A percentile compares a stretch with the other conserved stretches of the same genome.
phyloP scores from a whole-genome alignment of 2,888 invertebrate genomes.

The Netelia melanura region DNA sequence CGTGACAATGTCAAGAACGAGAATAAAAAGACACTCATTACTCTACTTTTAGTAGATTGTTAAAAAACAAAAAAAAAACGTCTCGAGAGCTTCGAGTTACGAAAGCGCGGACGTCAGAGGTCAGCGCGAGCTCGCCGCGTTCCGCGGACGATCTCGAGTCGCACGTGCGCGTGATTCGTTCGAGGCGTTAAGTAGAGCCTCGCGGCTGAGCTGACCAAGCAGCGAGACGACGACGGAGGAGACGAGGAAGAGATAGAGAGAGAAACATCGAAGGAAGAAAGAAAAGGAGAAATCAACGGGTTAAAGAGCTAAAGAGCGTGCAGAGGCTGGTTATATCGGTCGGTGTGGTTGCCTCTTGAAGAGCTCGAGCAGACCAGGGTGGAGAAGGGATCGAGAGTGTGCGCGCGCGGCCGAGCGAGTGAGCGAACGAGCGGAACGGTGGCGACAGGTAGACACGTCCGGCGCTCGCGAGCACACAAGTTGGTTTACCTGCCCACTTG shows the following conservation, averaged over 20 bases:
- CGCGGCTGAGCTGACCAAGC: constrained; percentile 27
- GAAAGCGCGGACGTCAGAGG: constrained; percentile 33
- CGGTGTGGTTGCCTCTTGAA: constrained; percentile 29
- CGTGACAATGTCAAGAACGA: not conserved
- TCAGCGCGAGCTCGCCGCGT: constrained; percentile 41
- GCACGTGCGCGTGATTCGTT: constrained; percentile 55
- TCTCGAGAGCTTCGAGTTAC: not conserved
- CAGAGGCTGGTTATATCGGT: constrained; percentile 19
- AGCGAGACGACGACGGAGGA: constrained; percentile 41
- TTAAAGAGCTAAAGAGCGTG: constrained; percentile 65
- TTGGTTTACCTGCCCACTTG: constrained; percentile 58
- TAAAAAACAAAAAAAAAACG: constrained; percentile 19
- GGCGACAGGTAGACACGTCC: constrained; percentile 80
- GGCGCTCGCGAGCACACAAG: constrained; percentile 58
- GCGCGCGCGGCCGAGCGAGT: constrained; percentile 18
- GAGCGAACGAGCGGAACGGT: constrained; percentile 62
- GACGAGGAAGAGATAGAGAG: constrained; percentile 42
- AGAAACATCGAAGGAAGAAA: constrained; percentile 8
- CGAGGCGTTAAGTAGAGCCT: constrained; percentile 53
- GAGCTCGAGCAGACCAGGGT: not conserved
- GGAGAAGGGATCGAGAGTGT: constrained; percentile 45
- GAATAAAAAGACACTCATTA: constrained; percentile 28
- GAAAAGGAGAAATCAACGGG: constrained; percentile 36
- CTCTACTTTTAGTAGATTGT: constrained; percentile 14
- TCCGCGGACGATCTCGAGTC: constrained; percentile 19